phyloP scores from a whole-genome alignment of 2,113 vertebrate species.

The Sander vitreus region DNA sequence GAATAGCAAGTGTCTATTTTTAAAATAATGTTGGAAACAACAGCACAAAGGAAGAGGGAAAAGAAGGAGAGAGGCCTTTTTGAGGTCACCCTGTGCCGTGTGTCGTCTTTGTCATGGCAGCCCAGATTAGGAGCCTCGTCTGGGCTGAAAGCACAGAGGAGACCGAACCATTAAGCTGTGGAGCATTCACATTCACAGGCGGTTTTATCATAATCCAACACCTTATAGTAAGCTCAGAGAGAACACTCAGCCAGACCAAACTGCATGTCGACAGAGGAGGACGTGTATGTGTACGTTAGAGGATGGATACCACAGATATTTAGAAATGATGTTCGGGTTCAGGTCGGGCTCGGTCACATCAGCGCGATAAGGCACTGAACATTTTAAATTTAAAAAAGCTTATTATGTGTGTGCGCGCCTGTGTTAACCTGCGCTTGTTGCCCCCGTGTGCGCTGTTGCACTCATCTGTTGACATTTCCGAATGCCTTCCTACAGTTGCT shows the following conservation, averaged over 20 bases:
- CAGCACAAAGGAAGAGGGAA: conserved; percentile 13
- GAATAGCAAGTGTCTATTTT: conserved; percentile 63
- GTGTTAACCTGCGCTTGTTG: too few species aligned
- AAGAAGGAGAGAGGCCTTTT: conserved; percentile 3
- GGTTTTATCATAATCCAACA: conserved; percentile 51
- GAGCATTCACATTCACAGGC: conserved; percentile 23
- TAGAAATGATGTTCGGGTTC: too few species aligned
- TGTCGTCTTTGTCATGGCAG: conserved; percentile 23
- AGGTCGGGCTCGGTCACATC: too few species aligned
- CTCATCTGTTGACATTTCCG: too few species aligned
- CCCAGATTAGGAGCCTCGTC: conserved; percentile 25
- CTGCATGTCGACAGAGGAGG: neutral
- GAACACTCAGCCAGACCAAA: conserved; percentile 15
- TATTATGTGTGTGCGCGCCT: too few species aligned
- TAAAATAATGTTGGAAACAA: conserved; percentile 47
- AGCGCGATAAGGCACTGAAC: too few species aligned
- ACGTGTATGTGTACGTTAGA: neutral
- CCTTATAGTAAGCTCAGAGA: conserved; percentile 41
- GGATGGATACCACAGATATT: too few species aligned
- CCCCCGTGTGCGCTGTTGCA: too few species aligned
- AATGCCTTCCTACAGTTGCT: too few species aligned
- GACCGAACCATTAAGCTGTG: neutral
- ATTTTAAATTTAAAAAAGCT: too few species aligned
- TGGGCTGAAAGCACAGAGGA: neutral
- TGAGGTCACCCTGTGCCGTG: neutral